A percentile compares a stretch with the other conserved stretches of the same genome.
Evolutionary conservation across 2,888 invertebrate species (phyloP).

Genomic region (Argyresthia albistria): DNA sequence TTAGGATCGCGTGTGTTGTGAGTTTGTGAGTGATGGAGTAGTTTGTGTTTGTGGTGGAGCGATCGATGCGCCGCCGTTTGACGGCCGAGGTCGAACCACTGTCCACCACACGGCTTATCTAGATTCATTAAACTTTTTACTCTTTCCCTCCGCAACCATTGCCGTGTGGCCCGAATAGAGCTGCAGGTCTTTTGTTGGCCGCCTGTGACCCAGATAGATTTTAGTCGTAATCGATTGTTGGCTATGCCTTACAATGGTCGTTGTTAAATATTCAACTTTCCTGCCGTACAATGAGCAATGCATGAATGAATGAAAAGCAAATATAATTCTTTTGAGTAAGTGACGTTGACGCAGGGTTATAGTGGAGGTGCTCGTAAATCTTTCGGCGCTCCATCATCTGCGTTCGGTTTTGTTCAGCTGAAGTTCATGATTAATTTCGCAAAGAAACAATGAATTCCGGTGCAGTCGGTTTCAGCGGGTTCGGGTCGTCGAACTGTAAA

Average conservation of each 20-base stretch:
- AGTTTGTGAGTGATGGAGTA: slow-evolving; percentile 16
- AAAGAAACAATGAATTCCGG: background rate
- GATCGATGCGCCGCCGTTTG: slow-evolving; percentile 62
- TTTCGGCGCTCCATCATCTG: too few relatives aligned
- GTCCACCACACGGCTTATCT: slow-evolving; percentile 64
- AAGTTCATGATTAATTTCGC: background rate
- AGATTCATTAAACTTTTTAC: slow-evolving; percentile 54
- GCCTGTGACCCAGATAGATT: slow-evolving; percentile 58
- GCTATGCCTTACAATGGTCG: slow-evolving; percentile 24
- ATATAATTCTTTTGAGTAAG: too few relatives aligned
- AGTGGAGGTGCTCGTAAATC: too few relatives aligned
- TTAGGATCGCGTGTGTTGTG: slow-evolving; percentile 23
- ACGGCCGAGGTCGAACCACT: slow-evolving; percentile 66
- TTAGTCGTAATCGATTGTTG: slow-evolving; percentile 46
- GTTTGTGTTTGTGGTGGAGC: slow-evolving; percentile 36
- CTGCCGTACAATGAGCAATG: too few relatives aligned
- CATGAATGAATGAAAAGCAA: too few relatives aligned
- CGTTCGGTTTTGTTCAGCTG: too few relatives aligned
- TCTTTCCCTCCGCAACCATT: slow-evolving; percentile 41
- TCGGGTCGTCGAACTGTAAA: slow-evolving; percentile 65
- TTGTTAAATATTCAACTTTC: slow-evolving; percentile 1
- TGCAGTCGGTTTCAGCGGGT: slow-evolving; percentile 35
- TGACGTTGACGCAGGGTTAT: too few relatives aligned
- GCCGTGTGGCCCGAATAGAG: slow-evolving; percentile 44
- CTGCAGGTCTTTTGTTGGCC: slow-evolving; percentile 38